A percentile compares a stretch with the other conserved stretches of the same genome.
These are phyloP conservation scores for Turritopsis rubra DNA, from an alignment of 30 jellyfish, hydroid and myxozoan species.

Conservation along the genomic window DNA sequence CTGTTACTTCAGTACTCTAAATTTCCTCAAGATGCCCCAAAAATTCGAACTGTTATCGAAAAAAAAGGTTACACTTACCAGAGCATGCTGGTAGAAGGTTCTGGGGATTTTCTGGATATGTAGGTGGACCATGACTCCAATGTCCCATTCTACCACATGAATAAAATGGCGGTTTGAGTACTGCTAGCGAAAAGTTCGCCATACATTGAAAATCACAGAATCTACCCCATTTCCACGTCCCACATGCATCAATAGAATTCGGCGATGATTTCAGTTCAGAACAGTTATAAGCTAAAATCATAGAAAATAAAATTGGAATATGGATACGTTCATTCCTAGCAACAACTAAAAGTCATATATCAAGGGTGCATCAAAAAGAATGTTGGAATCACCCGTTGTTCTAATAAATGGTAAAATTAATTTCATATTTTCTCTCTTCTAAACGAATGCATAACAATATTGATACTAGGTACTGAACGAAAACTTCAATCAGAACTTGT, in stretches of 20 bases:
- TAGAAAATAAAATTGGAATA: not conserved
- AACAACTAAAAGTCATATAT: too few relatives aligned
- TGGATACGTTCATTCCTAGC: too few relatives aligned
- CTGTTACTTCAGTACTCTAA: too few relatives aligned
- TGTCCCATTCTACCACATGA: slow-evolving; percentile 68
- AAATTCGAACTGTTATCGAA: not conserved
- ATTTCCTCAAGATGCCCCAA: too few relatives aligned
- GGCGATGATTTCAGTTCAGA: slow-evolving; percentile 49
- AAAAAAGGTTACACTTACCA: slow-evolving; percentile 36
- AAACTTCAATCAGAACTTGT: too few relatives aligned
- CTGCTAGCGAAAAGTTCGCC: slow-evolving; percentile 41
- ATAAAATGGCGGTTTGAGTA: slow-evolving; percentile 64
- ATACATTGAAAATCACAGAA: slow-evolving; percentile 61
- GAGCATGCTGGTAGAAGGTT: slow-evolving; percentile 69
- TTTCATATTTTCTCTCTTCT: too few relatives aligned
- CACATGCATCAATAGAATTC: slow-evolving; percentile 58
- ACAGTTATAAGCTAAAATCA: slow-evolving; percentile 63
- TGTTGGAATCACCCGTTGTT: not conserved
- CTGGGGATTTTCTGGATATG: slow-evolving; percentile 75
- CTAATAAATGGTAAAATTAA: too few relatives aligned
- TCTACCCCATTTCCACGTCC: slow-evolving; percentile 90
- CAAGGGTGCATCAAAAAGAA: too few relatives aligned
- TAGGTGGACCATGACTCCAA: slow-evolving; percentile 98
- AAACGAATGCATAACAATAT: too few relatives aligned
- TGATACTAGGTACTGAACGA: too few relatives aligned